Percentiles rank a stretch among this genome's conserved stretches.
phyloP scores from a whole-genome alignment of 2,797 vertebrate species.

The Acanthurus leucopareius region DNA sequence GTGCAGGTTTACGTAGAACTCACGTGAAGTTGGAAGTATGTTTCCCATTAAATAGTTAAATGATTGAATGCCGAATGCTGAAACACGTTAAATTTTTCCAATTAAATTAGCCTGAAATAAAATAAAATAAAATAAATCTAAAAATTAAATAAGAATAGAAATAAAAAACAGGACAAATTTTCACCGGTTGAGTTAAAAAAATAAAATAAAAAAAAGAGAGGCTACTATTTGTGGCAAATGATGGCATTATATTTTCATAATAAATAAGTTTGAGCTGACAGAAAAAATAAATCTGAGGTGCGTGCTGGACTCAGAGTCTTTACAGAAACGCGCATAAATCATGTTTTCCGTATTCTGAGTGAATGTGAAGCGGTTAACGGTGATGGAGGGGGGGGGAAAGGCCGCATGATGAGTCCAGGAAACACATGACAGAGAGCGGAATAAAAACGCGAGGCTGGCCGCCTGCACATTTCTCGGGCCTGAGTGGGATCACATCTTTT shows the following conservation, averaged over 20 bases:
- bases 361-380: not conserved
- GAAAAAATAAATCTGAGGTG: slow-evolving; percentile 25
- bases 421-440: not conserved
- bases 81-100: not conserved
- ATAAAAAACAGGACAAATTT: not conserved
- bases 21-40: not conserved
- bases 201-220: not conserved
- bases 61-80: not conserved
- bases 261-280: not conserved
- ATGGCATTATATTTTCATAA: slow-evolving; percentile 5
- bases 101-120: not conserved
- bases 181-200: not conserved
- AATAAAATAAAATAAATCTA: not conserved
- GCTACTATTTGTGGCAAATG: not conserved
- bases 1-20: not conserved
- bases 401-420: slow-evolving; percentile 16
- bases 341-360: slow-evolving; percentile 19
- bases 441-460: slow-evolving; percentile 1
- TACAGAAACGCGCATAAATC: not conserved
- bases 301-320: not conserved
- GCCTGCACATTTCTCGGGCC: slow-evolving; percentile 54
- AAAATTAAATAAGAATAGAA: not conserved
- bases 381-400: slow-evolving; percentile 11
- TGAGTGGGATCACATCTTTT: slow-evolving; percentile 21
- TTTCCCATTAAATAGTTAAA: slow-evolving; percentile 15